These are phyloP conservation scores for Cryptocheilus praepositus DNA, from an alignment of 2,888 invertebrate genomes.

Conservation along the genomic window DNA sequence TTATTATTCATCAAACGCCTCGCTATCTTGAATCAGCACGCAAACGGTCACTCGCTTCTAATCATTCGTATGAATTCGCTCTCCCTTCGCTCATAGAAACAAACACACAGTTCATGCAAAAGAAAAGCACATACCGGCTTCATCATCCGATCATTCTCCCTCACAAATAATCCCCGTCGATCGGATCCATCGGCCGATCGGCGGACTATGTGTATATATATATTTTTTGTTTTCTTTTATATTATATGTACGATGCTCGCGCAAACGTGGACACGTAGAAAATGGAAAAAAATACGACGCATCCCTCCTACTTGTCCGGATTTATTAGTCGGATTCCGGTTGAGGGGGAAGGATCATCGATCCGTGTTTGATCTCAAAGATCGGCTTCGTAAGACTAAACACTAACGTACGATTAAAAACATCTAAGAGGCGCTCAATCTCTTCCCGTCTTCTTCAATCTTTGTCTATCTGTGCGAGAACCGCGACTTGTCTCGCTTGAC, in stretches of 20 bases:
- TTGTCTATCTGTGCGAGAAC: too few relatives aligned
- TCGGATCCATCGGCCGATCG: neutral
- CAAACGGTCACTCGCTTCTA: too few relatives aligned
- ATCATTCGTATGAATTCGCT: too few relatives aligned
- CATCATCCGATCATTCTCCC: too few relatives aligned
- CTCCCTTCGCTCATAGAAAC: neutral
- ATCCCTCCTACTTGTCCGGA: too few relatives aligned
- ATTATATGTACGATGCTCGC: neutral
- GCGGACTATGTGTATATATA: slow-evolving; percentile 4
- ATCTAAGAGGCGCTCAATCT: slow-evolving; percentile 18
- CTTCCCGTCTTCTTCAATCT: neutral
- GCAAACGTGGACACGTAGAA: slow-evolving; percentile 50
- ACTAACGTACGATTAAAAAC: slow-evolving; percentile 30
- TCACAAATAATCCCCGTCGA: too few relatives aligned
- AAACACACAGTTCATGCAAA: neutral
- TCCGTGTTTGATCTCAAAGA: slow-evolving; percentile 5
- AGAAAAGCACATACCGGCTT: too few relatives aligned
- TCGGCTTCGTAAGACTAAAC: slow-evolving; percentile 21
- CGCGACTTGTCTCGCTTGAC: too few relatives aligned
- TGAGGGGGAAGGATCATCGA: slow-evolving; percentile 10
- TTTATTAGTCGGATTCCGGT: neutral
- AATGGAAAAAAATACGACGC: slow-evolving; percentile 45
- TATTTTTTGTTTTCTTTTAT: slow-evolving; percentile 15
- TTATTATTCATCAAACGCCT: neutral
- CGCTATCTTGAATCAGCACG: slow-evolving; percentile 12